Base-by-base conservation (phyloP, 1,140 invertebrate species). In the Bombus affinis region DNA sequence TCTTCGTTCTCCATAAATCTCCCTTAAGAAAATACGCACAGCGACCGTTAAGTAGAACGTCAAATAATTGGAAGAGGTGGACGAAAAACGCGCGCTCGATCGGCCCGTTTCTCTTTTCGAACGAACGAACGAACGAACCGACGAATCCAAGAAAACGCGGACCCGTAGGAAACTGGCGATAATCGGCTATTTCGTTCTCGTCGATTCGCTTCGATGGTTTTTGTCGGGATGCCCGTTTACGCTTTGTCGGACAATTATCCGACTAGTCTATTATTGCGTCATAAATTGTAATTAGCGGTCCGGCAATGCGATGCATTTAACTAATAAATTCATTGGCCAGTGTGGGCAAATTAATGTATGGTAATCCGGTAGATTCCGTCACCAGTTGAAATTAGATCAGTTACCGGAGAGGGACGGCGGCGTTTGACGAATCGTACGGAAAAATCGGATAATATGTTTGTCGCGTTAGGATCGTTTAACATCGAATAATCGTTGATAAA, bases 301-400 rank as follows among this genome's bases (percentile, higher is more conserved):
- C 82, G 76, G 81, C 88, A 88, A 90, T 85, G 86, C 82, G 68
- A 85, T 75, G 86, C 79, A 86, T 90, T 90, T 90, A 88, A 90
- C 87, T 90, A 90, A 90, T 90, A 91, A 88, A 90, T 91, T 91
- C 89, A 88, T 91, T 86, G 87, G 66, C 68, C 81, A 73, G 80
- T 72, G 78, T 79, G 88, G 75, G 87, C 78, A 90, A 91, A 88
- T 90, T 90, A 91, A 91, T 91, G 81, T 90, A 91, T 91, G 90
- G 83, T 91, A 91, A 91, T 91, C 79, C 73, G 81, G 53, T 62
- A 86, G 89, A 83, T 76, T 86, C 81, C 79, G 88, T 88, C 88
- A 81, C 28, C 83, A 76, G 78, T 53, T 72, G 81, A 89, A 90
- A 90, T 90, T 88, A 81, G 89, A 90, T 88, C 86, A 78, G 78